phyloP scores from a whole-genome alignment of 2,888 invertebrate genomes.

The Phyllotreta striolata region DNA sequence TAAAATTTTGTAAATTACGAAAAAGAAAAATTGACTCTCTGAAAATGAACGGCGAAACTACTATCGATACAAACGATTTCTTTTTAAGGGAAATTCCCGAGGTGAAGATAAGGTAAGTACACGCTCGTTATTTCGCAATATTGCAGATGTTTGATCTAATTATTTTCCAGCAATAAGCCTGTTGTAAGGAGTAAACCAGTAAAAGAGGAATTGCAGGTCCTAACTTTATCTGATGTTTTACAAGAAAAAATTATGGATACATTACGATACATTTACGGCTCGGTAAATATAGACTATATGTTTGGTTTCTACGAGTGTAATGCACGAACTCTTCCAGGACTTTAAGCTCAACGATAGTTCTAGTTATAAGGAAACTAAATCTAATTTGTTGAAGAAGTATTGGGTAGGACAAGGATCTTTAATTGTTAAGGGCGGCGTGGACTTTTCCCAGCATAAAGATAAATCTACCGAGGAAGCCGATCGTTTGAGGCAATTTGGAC shows the following conservation, averaged over 20 bases:
- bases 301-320: background rate
- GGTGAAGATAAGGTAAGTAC: slow-evolving; percentile 66
- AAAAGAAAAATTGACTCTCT: background rate
- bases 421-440: slow-evolving; percentile 75
- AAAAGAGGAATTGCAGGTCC: slow-evolving; percentile 79
- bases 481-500: slow-evolving; percentile 73
- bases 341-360: slow-evolving; percentile 62
- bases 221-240: slow-evolving; percentile 72
- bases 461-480: slow-evolving; percentile 69
- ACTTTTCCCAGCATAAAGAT: slow-evolving; percentile 70
- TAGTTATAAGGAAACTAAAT: slow-evolving; percentile 70
- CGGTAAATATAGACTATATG: slow-evolving; percentile 63
- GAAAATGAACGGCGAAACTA: slow-evolving; percentile 68
- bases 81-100: slow-evolving; percentile 70
- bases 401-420: slow-evolving; percentile 82
- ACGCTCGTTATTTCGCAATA: slow-evolving; percentile 3
- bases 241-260: slow-evolving; percentile 79
- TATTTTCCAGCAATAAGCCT: slow-evolving; percentile 34
- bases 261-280: slow-evolving; percentile 77
- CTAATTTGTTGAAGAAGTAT: slow-evolving; percentile 73
- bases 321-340: slow-evolving; percentile 54
- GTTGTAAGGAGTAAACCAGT: slow-evolving; percentile 63
- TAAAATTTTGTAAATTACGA: too few species aligned
- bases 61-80: slow-evolving; percentile 69
- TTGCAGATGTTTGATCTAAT: slow-evolving; percentile 27